Conservation (phyloP, 2,888 invertebrate genomes). For the Euzophera pinguis region DNA sequence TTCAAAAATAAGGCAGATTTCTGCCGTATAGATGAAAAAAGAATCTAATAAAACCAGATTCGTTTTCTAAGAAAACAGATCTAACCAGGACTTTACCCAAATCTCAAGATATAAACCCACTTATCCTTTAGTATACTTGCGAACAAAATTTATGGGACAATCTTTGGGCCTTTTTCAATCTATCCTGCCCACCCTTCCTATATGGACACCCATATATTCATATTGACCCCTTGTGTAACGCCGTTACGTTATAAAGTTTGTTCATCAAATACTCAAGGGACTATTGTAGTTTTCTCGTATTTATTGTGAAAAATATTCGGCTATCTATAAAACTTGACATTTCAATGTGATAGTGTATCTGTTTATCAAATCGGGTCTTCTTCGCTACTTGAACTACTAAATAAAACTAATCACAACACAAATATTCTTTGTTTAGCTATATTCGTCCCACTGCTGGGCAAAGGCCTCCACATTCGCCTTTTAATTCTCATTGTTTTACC, state of each 20-base stretch:
- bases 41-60: background rate
- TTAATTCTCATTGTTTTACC: no score
- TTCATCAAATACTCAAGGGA: background rate
- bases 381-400: no score
- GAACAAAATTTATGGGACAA: conserved; percentile 65
- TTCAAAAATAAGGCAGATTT: no score
- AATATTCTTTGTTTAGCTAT: no score
- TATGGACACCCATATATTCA: conserved; percentile 57
- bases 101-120: conserved; percentile 68
- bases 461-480: no score
- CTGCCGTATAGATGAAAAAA: no score
- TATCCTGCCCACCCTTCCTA: conserved; percentile 41
- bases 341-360: no score
- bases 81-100: conserved; percentile 46
- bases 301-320: background rate
- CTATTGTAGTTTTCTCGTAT: background rate
- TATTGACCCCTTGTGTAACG: conserved; percentile 35
- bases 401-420: no score
- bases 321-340: no score
- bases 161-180: conserved; percentile 60
- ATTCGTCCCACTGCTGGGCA: no score
- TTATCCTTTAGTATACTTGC: conserved; percentile 59
- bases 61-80: conserved; percentile 29
- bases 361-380: no score
- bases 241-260: background rate